These are phyloP conservation scores for Caenorhabditis briggsae DNA, from an alignment of 1,140 invertebrate species.

Conservation along the genomic window DNA sequence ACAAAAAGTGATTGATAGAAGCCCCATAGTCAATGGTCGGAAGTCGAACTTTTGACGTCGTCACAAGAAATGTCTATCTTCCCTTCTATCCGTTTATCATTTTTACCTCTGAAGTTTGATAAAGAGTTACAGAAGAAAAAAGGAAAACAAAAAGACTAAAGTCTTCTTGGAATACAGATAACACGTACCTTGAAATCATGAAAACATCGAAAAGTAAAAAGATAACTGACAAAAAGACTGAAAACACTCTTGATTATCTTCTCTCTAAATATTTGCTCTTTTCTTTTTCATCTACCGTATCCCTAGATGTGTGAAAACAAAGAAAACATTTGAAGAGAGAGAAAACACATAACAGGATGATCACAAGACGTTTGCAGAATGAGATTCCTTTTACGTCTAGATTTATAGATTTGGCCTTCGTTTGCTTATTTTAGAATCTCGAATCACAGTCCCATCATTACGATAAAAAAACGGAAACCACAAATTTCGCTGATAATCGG, in stretches of 20 bases:
- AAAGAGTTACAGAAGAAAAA: neutral
- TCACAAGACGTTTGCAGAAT: constrained; percentile 37
- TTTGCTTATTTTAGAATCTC: constrained; percentile 29
- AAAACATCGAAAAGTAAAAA: neutral
- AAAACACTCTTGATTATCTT: neutral
- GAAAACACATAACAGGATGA: constrained; percentile 6
- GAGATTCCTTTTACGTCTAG: neutral
- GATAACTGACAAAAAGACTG: neutral
- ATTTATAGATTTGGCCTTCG: constrained; percentile 56
- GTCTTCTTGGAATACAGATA: neutral
- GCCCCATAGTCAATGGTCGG: constrained; percentile 35
- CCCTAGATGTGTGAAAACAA: neutral
- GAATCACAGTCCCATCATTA: neutral
- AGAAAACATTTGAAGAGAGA: neutral
- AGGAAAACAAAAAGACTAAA: constrained; percentile 1
- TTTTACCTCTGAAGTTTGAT: neutral
- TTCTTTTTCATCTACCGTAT: neutral
- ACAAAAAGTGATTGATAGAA: constrained; percentile 41
- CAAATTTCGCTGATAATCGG: constrained; percentile 20
- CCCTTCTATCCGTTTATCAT: neutral
- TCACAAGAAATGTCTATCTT: neutral
- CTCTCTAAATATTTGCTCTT: constrained; percentile 2
- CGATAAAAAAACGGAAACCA: constrained; percentile 3
- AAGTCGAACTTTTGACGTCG: constrained; percentile 52
- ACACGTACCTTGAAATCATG: neutral